Base-by-base conservation (phyloP, 1,140 invertebrate genomes). In the Pseudoatta argentina region DNA sequence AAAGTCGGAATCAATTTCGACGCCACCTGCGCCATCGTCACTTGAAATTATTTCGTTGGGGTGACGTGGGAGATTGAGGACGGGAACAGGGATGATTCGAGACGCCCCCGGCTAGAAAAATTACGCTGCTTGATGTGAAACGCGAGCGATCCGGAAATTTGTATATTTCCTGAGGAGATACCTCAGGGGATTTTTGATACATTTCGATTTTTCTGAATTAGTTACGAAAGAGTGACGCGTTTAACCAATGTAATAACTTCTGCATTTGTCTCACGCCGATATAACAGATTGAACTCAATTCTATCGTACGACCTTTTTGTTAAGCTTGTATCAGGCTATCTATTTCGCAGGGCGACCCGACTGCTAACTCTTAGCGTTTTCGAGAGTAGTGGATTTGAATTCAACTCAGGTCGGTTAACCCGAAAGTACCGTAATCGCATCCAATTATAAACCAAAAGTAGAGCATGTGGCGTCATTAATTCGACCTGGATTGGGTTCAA, bases 1-100 rank as follows among this genome's bases (percentile, higher is more conserved):
- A 73, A 82, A 73, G 79, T 82, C 79, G 55, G 79, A 82, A 82
- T 82, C 79, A 82, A 82, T 82, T 82, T 82, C 39, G 67, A 21
- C 67, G 18, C 39, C 79, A 82, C 79, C 79, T 82, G 79, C 67
- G 79, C 18, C 66, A 82, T 34, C 66, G 78, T 59, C 34, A 55
- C 34, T 44, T 73, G 53, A 27, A 73, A 72, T 82, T 82, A 82
- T 82, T 82, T 82, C 55, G 79, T 82, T 61, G 39, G 79, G 77
- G 2, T 69, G 77, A 24, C 77, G 21, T 44, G n/a, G 44, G 10
- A 67, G 51, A 34, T 72, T 71, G 53, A 82, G 24, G 24, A 24
- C 1, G 27, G 39, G 18, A 16, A 44, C 63, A 24, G 48, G 48
- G 48, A 2, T 53, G 44, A 79, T 34, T 67, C 27, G 27, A 14